Evolutionary conservation across 2,888 invertebrate genomes (phyloP).

Genomic region (Agrochola circellaris): DNA sequence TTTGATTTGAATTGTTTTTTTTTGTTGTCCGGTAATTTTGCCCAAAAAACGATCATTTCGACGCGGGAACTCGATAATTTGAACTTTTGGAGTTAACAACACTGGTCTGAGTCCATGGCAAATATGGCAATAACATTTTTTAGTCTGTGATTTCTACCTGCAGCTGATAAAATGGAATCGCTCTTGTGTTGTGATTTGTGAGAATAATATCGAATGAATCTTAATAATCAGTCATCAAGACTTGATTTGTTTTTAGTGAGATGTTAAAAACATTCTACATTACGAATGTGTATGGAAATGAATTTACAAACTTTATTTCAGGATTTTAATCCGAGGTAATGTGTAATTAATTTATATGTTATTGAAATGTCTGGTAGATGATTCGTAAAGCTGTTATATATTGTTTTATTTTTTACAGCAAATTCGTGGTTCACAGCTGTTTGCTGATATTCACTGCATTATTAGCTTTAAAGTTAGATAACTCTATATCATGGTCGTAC

Average conservation of each 20-base stretch:
- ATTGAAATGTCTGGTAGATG: constrained; percentile 52
- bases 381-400: constrained; percentile 30
- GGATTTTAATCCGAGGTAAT: constrained; percentile 97
- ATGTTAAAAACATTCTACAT: constrained; percentile 73
- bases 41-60: no score
- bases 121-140: neutral
- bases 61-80: no score
- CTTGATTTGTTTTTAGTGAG: constrained; percentile 68
- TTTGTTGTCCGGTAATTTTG: no score
- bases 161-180: constrained; percentile 48
- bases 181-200: constrained; percentile 57
- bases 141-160: constrained; percentile 37
- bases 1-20: no score
- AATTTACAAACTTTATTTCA: constrained; percentile 97
- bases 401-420: constrained; percentile 93
- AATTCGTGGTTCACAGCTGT: constrained; percentile 98
- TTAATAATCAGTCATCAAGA: constrained; percentile 46
- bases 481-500: constrained; percentile 97
- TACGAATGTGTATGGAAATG: constrained; percentile 92
- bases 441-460: constrained; percentile 97
- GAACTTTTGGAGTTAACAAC: no score
- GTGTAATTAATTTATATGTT: constrained; percentile 40
- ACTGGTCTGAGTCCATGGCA: no score
- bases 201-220: constrained; percentile 45
- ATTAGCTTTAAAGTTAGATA: constrained; percentile 97